Evolutionary conservation across 2,888 invertebrate species (phyloP), one percentile per base, ranked within the genome.

Genomic region (Adelognathus sp.): DNA sequence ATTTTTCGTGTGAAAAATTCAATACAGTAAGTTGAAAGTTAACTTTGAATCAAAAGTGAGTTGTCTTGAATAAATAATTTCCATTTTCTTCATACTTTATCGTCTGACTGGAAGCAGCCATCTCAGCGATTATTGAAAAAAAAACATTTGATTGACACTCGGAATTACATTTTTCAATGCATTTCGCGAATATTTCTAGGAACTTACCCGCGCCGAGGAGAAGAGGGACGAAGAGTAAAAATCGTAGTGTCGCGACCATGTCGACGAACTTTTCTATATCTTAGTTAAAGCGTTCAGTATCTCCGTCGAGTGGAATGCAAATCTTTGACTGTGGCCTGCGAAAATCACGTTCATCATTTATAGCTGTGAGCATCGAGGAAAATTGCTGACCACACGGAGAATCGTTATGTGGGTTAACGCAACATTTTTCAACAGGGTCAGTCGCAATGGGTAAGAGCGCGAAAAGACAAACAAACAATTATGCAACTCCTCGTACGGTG

Each of bases 381-480:
- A 82, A 81, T 73, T 76, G 82, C 82, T 82, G 82, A 82, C 81
- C 27, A 6, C 44, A 11, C 24, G 21, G 39, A 31, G 58, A 18
- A 58, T 54, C n/a, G 14, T 27, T 21, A 9, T 9, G 44, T 16
- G 16, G 18, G 14, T 16, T 52, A 21, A 67, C 39, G 58, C 60
- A 56, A 56, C 52, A 31, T 3, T 46, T 54, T 70, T 54, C 66
- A 52, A 58, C 54, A 60, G 36, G 36, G 36, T 16, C 64, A n/a
- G 46, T 16, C 18, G 16, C 61, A 29, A 24, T n/a, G 6, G 36
- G 29, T 27, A 21, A 44, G 58, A 21, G 2, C 11, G 18, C 18
- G 14, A 9, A 16, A 31, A 16, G 6, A 46, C 6, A 33, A 50
- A 64, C 6, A 11, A 9, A 66, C n/a, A 11, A 52, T 66, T 24